phyloP scores from a whole-genome alignment of 2,797 vertebrate genomes.

The Phrynocephalus forsythii region DNA sequence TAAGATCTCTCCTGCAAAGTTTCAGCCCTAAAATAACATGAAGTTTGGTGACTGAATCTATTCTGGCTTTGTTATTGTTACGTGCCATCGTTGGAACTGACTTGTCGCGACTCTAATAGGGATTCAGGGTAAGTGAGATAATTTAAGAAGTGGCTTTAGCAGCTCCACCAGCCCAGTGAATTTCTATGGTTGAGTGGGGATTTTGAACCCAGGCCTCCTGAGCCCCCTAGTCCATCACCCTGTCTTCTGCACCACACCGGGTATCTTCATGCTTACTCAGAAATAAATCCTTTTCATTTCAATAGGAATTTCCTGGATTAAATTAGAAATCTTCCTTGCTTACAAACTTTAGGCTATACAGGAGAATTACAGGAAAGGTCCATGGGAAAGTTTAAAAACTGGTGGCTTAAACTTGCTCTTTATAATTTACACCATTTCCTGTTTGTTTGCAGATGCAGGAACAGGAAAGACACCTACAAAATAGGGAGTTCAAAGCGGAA shows the following conservation, averaged over 20 bases:
- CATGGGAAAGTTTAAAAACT: neutral
- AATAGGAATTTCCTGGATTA: neutral
- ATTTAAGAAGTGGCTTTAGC: too few relatives aligned
- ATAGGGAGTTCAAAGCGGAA: slow-evolving; percentile 52
- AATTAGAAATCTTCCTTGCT: neutral
- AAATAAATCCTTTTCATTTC: neutral
- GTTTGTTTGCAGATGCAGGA: slow-evolving; percentile 77
- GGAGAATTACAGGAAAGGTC: neutral
- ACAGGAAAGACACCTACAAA: slow-evolving; percentile 42
- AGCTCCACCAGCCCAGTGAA: too few relatives aligned
- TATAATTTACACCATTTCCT: slow-evolving; percentile 15
- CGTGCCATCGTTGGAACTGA: too few relatives aligned
- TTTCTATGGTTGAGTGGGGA: too few relatives aligned
- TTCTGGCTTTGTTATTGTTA: too few relatives aligned
- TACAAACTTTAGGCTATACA: neutral
- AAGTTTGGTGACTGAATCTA: too few relatives aligned
- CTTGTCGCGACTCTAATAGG: too few relatives aligned
- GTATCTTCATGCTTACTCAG: neutral
- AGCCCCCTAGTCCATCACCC: too few relatives aligned
- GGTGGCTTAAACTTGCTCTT: neutral
- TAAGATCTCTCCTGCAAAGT: neutral
- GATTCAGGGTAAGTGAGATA: too few relatives aligned
- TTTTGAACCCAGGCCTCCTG: too few relatives aligned
- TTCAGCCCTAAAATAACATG: neutral
- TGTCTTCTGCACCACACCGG: too few relatives aligned